Conservation (phyloP, 1,140 invertebrate species). For the Drosophila melanica region DNA sequence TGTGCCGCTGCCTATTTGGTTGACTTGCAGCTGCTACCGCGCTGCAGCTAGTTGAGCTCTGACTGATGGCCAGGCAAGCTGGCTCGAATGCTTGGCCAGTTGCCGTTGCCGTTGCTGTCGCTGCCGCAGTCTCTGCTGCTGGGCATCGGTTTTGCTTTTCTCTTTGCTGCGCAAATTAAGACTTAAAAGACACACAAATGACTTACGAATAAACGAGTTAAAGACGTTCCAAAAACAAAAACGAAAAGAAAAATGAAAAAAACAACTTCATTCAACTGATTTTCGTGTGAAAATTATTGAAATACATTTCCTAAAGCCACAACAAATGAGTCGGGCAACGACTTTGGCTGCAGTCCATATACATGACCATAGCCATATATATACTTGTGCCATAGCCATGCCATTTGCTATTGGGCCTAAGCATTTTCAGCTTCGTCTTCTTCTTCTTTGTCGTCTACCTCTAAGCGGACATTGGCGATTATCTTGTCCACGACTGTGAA, state of each 20-base stretch:
- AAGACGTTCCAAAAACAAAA: constrained; percentile 6
- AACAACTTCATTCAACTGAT: constrained; percentile 71
- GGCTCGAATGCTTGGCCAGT: constrained; percentile 25
- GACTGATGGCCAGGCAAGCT: constrained; percentile 49
- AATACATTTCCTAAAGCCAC: constrained; percentile 76
- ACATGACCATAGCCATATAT: not conserved
- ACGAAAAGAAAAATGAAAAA: constrained; percentile 11
- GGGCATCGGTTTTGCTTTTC: constrained; percentile 6
- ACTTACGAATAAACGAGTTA: constrained; percentile 29
- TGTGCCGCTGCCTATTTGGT: constrained; percentile 27
- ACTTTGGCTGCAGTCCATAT: constrained; percentile 28
- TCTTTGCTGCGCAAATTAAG: constrained; percentile 39
- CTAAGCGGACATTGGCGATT: constrained; percentile 82
- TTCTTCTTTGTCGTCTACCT: constrained; percentile 42
- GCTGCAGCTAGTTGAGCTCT: constrained; percentile 61
- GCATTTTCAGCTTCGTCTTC: constrained; percentile 30
- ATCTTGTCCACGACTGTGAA: constrained; percentile 83
- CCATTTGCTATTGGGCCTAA: constrained; percentile 42
- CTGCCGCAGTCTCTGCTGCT: not conserved
- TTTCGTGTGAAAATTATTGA: constrained; percentile 82
- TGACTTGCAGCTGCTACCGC: constrained; percentile 62
- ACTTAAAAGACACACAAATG: constrained; percentile 49
- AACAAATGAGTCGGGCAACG: constrained; percentile 35
- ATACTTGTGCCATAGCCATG: constrained; percentile 5
- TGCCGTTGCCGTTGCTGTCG: not conserved